Percentiles rank a stretch among this genome's conserved stretches.
Conservation (phyloP, 2,113 vertebrate species). For the Etheostoma spectabile region DNA sequence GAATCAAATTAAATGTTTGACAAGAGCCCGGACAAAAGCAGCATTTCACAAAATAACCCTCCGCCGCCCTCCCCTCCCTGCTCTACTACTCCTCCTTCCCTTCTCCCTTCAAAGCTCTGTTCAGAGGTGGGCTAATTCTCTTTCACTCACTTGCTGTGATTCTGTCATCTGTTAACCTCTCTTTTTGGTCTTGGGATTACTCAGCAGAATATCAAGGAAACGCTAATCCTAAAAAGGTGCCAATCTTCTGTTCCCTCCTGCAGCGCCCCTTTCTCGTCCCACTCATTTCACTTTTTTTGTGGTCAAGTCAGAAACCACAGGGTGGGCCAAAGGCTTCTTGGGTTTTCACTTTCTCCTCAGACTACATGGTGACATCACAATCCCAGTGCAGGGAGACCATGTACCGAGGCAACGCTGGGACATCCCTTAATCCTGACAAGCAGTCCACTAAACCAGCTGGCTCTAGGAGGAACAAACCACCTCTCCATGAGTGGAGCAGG, state of each 20-base stretch:
- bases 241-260: constrained; percentile 65
- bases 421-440: neutral
- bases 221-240: constrained; percentile 83
- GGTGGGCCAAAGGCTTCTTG: neutral
- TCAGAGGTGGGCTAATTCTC: constrained; percentile 72
- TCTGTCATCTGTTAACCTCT: constrained; percentile 78
- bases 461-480: constrained; percentile 37
- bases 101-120: constrained; percentile 34
- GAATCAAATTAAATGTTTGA: constrained; percentile 78
- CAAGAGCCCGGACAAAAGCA: constrained; percentile 73
- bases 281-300: constrained; percentile 25
- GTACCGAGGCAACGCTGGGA: neutral
- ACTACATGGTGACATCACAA: constrained; percentile 14
- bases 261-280: constrained; percentile 56
- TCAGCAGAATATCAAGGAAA: constrained; percentile 78
- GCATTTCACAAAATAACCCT: constrained; percentile 67
- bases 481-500: constrained; percentile 32
- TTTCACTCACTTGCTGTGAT: constrained; percentile 55
- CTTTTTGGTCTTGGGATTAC: constrained; percentile 74
- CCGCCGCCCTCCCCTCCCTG: constrained; percentile 13
- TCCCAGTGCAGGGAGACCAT: neutral
- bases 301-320: constrained; percentile 22
- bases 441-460: constrained; percentile 2
- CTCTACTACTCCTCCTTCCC: neutral
- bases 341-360: constrained; percentile 33